These are phyloP conservation scores for Dermatemys mawii DNA, from an alignment of 2,113 vertebrate genomes.

Conservation along the genomic window DNA sequence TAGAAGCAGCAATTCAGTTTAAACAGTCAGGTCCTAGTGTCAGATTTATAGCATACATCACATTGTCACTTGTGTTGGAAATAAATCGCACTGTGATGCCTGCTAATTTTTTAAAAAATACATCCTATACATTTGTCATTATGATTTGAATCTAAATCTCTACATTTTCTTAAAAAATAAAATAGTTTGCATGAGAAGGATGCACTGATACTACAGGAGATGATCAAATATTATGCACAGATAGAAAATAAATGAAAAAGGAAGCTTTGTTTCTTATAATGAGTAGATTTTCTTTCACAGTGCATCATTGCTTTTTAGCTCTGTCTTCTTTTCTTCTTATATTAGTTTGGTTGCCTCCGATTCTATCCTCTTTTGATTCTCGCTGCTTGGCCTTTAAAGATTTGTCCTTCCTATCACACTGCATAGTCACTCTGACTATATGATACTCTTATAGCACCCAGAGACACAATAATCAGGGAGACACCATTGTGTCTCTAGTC, in stretches of 20 bases:
- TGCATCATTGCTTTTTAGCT: slow-evolving; percentile 2
- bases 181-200: slow-evolving; percentile 42
- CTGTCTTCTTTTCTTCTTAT: slow-evolving; percentile 5
- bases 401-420: slow-evolving; percentile 19
- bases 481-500: neutral
- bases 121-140: neutral
- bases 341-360: neutral
- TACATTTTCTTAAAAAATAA: slow-evolving; percentile 58
- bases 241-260: slow-evolving; percentile 56
- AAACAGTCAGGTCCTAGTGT: neutral
- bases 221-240: slow-evolving; percentile 30
- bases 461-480: neutral
- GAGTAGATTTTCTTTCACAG: slow-evolving; percentile 34
- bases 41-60: neutral
- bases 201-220: slow-evolving; percentile 18
- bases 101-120: slow-evolving; percentile 8
- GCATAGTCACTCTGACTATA: neutral
- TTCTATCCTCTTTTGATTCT: slow-evolving; percentile 33
- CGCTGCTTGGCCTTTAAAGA: neutral
- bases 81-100: neutral
- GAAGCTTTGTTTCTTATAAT: slow-evolving; percentile 55
- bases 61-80: neutral
- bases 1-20: neutral
- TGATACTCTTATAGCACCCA: neutral
- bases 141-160: slow-evolving; percentile 10